Conservation (phyloP, 1,140 invertebrate genomes). For the Hyles vespertilio region DNA sequence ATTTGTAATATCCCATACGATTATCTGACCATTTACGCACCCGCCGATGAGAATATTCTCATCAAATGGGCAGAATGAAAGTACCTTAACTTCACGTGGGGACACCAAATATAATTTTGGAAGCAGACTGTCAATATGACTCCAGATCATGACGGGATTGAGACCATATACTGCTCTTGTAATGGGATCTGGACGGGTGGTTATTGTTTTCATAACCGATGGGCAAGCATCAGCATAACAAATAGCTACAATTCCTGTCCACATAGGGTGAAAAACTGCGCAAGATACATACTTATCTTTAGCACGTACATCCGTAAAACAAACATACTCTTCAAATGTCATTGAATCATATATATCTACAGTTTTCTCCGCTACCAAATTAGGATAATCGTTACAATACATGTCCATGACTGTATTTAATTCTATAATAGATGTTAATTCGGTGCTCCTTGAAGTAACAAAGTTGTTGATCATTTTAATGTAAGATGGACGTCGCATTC, state of each 20-base stretch:
- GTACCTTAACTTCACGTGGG: conserved; percentile 78
- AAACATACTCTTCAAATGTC: conserved; percentile 77
- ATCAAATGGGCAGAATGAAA: conserved; percentile 82
- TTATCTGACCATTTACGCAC: conserved; percentile 82
- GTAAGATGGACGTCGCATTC: conserved; percentile 56
- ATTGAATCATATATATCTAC: conserved; percentile 52
- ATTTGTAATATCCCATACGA: conserved; percentile 84
- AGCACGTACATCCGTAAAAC: conserved; percentile 78
- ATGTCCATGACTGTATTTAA: conserved; percentile 80
- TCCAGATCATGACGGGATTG: conserved; percentile 84
- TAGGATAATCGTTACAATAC: conserved; percentile 79
- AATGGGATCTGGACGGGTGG: conserved; percentile 63
- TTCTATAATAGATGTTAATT: conserved; percentile 64
- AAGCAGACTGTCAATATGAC: conserved; percentile 80
- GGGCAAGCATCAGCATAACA: conserved; percentile 77
- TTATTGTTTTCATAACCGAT: conserved; percentile 55
- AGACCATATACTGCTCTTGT: conserved; percentile 73
- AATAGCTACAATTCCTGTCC: conserved; percentile 79
- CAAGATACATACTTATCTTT: conserved; percentile 80
- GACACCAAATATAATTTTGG: conserved; percentile 83
- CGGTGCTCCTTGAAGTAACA: conserved; percentile 30
- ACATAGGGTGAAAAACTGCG: conserved; percentile 81
- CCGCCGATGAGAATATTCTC: conserved; percentile 83
- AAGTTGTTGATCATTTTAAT: conserved; percentile 56
- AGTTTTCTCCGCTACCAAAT: conserved; percentile 66